Base-by-base conservation (phyloP, 2,113 vertebrate genomes). In the Synodontis membranacea region DNA sequence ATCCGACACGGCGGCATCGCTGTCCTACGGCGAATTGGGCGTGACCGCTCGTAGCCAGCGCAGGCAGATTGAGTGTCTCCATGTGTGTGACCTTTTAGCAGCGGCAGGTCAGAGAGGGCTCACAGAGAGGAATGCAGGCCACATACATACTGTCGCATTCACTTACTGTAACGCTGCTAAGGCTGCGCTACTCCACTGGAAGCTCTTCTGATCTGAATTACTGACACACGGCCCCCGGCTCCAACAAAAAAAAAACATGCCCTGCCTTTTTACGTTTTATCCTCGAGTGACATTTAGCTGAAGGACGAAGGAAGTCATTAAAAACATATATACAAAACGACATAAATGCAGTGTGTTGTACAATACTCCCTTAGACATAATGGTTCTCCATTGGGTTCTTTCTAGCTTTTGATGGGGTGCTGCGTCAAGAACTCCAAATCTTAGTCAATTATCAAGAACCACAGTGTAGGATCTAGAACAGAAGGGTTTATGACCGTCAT, bases 61-160 rank as follows among this genome's bases (percentile, higher is more conserved):
- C 21, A 5, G 11, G 2, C 46, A 52, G 48, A 70, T 86, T 56
- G 31, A 75, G 80, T 64, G 70, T 75, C 68, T 86, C 52, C 64
- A 64, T 81, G 64, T 86, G 84, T 50, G 64, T 82, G 86, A 86
- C 78, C 85, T 81, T 86, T 54, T 58, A 56, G 23, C 84, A 76
- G 72, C 52, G 76, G 70, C 10, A 46, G 83, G 52, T 85, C 75
- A 66, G 34, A 39, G 62, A 68, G 60, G 37, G 25, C 64, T 72
- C 64, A 39, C 15, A n/a, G 23, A n/a, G 21, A 70, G 48, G 84
- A 86, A 86, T 86, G 76, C 66, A 62, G 37, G n/a, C 60, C 48
- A 64, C 23, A 66, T 76, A 76, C 84, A 50, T 75, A 68, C 84
- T 54, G 58, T 79, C 75, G 68, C 60, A 85, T 52, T 85, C 58